Percentiles rank a stretch among this genome's conserved stretches.
These are phyloP conservation scores for Pollachius pollachius DNA, from an alignment of 2,113 vertebrate genomes.

Conservation along the genomic window DNA sequence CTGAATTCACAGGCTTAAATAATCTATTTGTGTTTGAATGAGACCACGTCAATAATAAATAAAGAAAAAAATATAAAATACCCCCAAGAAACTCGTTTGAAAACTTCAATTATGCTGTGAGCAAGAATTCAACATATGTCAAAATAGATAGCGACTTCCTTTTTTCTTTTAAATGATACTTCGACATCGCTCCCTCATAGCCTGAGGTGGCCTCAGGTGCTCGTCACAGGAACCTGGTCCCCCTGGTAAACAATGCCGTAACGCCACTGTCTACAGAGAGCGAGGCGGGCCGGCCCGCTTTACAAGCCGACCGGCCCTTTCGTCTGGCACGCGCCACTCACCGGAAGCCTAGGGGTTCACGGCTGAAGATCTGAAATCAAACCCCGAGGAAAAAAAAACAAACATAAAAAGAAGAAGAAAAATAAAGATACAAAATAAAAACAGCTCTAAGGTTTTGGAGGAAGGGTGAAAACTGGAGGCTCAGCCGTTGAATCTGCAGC, in stretches of 20 bases:
- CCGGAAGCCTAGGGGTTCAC: constrained; percentile 62
- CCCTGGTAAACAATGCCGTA: constrained; percentile 51
- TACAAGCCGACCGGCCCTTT: constrained; percentile 53
- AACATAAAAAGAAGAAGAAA: constrained; percentile 37
- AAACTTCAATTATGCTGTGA: constrained; percentile 67
- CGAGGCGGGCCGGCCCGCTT: constrained; percentile 62
- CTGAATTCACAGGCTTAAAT: constrained; percentile 74
- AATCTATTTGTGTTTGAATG: constrained; percentile 70
- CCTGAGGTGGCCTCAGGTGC: constrained; percentile 65
- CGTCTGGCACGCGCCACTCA: constrained; percentile 55
- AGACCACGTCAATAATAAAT: constrained; percentile 71
- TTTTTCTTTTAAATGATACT: constrained; percentile 50
- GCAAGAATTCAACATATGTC: constrained; percentile 60
- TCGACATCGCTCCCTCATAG: constrained; percentile 57
- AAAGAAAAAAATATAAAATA: constrained; percentile 66
- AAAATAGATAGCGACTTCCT: constrained; percentile 47
- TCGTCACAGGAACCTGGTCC: constrained; percentile 49
- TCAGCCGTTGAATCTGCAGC: constrained; percentile 69
- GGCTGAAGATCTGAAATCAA: constrained; percentile 52
- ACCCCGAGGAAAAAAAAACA: constrained; percentile 36
- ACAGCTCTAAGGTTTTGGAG: constrained; percentile 72
- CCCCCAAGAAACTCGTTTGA: constrained; percentile 58
- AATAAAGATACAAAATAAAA: constrained; percentile 28
- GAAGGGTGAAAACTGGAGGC: constrained; percentile 60
- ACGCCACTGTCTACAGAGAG: constrained; percentile 52